Conservation (phyloP, 2,113 vertebrate genomes). For the Ammospiza caudacuta region DNA sequence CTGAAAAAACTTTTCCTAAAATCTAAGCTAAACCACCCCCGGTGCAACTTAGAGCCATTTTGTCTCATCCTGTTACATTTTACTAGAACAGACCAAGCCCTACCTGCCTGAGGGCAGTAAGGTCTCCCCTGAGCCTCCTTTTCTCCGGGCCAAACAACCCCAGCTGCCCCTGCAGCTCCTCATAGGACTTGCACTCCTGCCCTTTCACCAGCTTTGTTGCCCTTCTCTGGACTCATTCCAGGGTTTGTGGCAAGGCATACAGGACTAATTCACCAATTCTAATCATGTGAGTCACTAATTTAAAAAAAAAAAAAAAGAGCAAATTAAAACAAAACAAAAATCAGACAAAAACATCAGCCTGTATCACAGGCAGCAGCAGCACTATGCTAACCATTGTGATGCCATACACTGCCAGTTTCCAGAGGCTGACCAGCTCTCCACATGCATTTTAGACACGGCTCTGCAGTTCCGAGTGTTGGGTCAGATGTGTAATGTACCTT, state of each 20-base stretch:
- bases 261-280: not conserved
- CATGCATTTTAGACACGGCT: not conserved
- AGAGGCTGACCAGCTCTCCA: not conserved
- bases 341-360: not conserved
- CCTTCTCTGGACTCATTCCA: not conserved
- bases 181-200: not conserved
- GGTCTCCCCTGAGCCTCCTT: not conserved
- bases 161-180: not conserved
- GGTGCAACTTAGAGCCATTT: not conserved
- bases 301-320: not conserved
- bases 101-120: not conserved
- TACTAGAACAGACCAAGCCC: not conserved
- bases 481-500: slow-evolving; percentile 7
- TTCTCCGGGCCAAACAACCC: not conserved
- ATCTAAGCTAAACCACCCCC: not conserved
- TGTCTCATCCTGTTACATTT: not conserved
- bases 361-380: not conserved
- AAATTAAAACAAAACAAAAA: not conserved
- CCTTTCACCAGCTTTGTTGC: not conserved
- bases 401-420: not conserved
- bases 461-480: not conserved
- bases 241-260: not conserved
- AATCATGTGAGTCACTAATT: not conserved
- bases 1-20: not conserved
- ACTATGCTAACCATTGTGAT: not conserved